These are phyloP conservation scores for Ophion obscuratus DNA, from an alignment of 2,888 invertebrate species.

Conservation along the genomic window DNA sequence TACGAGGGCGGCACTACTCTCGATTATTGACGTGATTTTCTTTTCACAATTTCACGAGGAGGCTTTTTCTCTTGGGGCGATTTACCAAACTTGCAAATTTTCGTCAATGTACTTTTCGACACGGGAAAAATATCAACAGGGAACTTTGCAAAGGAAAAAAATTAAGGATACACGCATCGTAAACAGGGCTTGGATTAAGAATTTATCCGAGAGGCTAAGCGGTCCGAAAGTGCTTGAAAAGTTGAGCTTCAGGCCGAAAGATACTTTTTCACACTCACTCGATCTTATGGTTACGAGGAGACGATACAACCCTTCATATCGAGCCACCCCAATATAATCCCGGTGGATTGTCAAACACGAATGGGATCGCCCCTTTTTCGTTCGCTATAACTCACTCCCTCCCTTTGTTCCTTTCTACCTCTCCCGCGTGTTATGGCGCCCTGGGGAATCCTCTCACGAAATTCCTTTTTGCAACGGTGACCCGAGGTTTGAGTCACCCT, in stretches of 20 bases:
- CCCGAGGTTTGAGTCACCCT: neutral
- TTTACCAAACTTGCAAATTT: neutral
- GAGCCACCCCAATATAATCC: slow-evolving; percentile 43
- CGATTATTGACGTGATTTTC: slow-evolving; percentile 1
- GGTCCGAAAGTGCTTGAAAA: neutral
- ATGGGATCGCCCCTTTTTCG: slow-evolving; percentile 14
- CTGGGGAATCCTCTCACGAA: slow-evolving; percentile 38
- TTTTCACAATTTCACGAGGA: neutral
- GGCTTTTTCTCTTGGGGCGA: neutral
- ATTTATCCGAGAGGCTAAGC: neutral
- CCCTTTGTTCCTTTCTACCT: neutral
- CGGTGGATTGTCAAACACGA: slow-evolving; percentile 53
- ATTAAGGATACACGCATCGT: no score
- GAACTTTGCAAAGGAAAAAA: no score
- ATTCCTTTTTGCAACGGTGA: slow-evolving; percentile 9
- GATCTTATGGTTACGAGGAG: neutral
- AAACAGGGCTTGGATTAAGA: no score
- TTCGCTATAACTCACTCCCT: neutral
- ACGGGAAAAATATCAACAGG: neutral
- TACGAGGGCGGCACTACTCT: slow-evolving; percentile 1
- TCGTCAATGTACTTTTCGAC: neutral
- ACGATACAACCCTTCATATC: slow-evolving; percentile 27
- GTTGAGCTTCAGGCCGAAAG: slow-evolving; percentile 35
- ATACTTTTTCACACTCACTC: slow-evolving; percentile 24
- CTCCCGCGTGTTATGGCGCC: neutral